Percentiles rank a stretch among this genome's conserved stretches.
These are phyloP conservation scores for Oryzias javanicus DNA, from an alignment of 2,113 vertebrate genomes.

Conservation along the genomic window DNA sequence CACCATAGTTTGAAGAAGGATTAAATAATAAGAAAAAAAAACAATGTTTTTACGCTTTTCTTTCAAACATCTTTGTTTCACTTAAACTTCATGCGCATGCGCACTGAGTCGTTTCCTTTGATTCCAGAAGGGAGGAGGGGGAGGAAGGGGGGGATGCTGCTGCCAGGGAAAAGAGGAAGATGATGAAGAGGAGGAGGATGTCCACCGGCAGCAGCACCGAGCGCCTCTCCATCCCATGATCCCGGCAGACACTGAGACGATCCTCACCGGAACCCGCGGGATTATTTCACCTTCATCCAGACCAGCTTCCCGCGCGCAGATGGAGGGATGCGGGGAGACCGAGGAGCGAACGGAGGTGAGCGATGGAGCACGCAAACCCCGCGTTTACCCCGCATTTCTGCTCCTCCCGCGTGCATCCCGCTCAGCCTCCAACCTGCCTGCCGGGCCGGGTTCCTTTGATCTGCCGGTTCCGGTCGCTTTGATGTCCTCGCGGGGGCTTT, in stretches of 20 bases:
- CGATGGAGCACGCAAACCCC: background rate
- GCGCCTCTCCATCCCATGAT: slow-evolving; percentile 38
- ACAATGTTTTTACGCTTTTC: too few relatives aligned
- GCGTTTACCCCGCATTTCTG: too few relatives aligned
- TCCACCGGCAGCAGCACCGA: slow-evolving; percentile 23
- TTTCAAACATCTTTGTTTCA: too few relatives aligned
- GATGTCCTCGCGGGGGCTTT: too few relatives aligned
- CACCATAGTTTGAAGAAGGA: background rate
- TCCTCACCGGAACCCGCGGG: background rate
- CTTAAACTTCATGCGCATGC: background rate
- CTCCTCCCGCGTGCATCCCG: background rate
- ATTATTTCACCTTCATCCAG: background rate
- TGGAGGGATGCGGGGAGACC: slow-evolving; percentile 68
- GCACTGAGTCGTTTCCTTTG: slow-evolving; percentile 1
- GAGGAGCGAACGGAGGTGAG: slow-evolving; percentile 73
- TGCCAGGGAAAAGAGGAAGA: slow-evolving; percentile 35
- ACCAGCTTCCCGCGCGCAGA: slow-evolving; percentile 64
- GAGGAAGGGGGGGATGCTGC: slow-evolving; percentile 43
- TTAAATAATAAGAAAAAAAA: too few relatives aligned
- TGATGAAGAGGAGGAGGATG: slow-evolving; percentile 34
- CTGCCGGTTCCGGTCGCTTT: background rate
- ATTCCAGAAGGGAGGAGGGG: background rate
- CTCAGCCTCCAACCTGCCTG: background rate
- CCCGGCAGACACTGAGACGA: background rate
- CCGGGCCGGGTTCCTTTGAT: background rate